Evolutionary conservation across 2,888 invertebrate genomes (phyloP).

Genomic region (Bhutanitis thaidina): DNA sequence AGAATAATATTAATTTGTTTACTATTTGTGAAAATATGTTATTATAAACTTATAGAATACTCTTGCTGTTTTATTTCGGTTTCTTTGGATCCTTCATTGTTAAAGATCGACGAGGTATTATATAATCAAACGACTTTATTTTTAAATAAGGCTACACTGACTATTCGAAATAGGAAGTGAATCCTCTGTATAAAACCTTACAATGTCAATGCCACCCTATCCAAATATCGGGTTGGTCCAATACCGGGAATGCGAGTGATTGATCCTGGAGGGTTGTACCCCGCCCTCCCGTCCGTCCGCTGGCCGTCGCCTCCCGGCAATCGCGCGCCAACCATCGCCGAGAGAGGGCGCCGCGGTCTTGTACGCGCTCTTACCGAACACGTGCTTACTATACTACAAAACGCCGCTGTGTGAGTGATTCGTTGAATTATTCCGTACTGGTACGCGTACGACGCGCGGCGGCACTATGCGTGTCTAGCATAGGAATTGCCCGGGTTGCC

Average conservation of each 20-base stretch:
- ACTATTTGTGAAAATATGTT: conserved; percentile 57
- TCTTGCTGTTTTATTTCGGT: conserved; percentile 50
- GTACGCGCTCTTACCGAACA: conserved; percentile 43
- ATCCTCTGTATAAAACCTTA: conserved; percentile 16
- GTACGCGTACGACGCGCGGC: conserved; percentile 33
- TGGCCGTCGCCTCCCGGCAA: conserved; percentile 48
- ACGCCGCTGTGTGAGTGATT: conserved; percentile 60
- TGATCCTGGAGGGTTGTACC: conserved; percentile 68
- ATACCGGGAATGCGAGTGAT: conserved; percentile 49
- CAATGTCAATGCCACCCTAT: conserved; percentile 44
- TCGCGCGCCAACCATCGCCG: conserved; percentile 73
- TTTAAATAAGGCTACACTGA: background rate
- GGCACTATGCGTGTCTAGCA: conserved; percentile 64
- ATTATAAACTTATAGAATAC: conserved; percentile 56
- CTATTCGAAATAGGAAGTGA: conserved; percentile 13
- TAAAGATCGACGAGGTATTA: background rate
- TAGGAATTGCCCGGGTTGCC: conserved; percentile 54
- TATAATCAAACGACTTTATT: background rate
- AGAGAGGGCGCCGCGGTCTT: conserved; percentile 63
- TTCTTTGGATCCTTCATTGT: background rate
- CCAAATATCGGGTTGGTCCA: conserved; percentile 41
- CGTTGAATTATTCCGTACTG: conserved; percentile 49
- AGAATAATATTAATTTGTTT: conserved; percentile 53
- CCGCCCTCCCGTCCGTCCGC: conserved; percentile 47
- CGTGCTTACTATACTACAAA: conserved; percentile 48